Conservation (phyloP, 2,888 invertebrate species). For the Terebella lapidaria region DNA sequence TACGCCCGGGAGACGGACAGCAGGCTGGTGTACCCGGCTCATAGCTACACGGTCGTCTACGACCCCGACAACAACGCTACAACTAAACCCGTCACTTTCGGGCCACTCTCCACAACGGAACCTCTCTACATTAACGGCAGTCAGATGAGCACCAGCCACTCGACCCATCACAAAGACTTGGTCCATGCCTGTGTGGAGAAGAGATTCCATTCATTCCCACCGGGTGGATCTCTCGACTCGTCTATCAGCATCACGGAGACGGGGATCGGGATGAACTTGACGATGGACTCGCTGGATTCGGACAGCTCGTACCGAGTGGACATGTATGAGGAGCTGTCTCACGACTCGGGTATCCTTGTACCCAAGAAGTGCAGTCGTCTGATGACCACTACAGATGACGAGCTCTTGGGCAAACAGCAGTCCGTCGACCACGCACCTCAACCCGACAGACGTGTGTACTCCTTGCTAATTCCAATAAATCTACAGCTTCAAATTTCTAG, state of each 20-base stretch:
- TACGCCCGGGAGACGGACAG: slow-evolving; percentile 37
- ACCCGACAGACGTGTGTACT: too few species aligned
- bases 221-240: background rate
- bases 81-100: too few species aligned
- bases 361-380: background rate
- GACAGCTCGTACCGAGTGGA: slow-evolving; percentile 34
- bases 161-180: background rate
- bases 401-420: too few species aligned
- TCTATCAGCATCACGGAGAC: background rate
- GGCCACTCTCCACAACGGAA: too few species aligned
- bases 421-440: too few species aligned
- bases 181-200: background rate
- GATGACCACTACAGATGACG: background rate
- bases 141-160: background rate
- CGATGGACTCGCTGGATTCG: background rate
- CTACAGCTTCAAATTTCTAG: too few species aligned
- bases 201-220: background rate
- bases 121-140: background rate
- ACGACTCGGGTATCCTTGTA: background rate
- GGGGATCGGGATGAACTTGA: background rate
- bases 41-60: slow-evolving; percentile 7
- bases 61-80: background rate
- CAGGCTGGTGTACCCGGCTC: slow-evolving; percentile 16
- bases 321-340: slow-evolving; percentile 27
- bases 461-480: too few species aligned